phyloP scores from a whole-genome alignment of 2,888 invertebrate genomes.

The Drosophila anomalata region DNA sequence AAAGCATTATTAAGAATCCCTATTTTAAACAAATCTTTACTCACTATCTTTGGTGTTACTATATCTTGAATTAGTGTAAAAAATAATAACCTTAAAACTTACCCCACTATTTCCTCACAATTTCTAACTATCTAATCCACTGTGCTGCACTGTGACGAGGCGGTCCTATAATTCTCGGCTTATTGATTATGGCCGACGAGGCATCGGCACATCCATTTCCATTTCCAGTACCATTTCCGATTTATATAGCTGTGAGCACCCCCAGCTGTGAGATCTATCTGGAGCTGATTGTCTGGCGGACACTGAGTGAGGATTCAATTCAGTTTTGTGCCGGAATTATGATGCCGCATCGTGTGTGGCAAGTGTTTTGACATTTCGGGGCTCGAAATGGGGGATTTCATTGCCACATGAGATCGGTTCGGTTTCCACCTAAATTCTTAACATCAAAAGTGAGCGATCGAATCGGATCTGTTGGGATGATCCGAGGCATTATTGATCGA shows the following conservation, averaged over 20 bases:
- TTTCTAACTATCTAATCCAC: constrained; percentile 17
- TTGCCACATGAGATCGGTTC: constrained; percentile 29
- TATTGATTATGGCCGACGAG: constrained; percentile 73
- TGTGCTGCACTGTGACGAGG: constrained; percentile 49
- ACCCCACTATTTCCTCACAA: neutral
- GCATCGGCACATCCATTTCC: constrained; percentile 60
- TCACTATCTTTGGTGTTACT: too few species aligned
- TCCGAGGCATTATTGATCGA: constrained; percentile 69
- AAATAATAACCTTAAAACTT: too few species aligned
- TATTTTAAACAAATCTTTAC: too few species aligned
- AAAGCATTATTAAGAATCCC: too few species aligned
- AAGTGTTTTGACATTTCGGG: constrained; percentile 71
- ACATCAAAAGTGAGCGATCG: constrained; percentile 67
- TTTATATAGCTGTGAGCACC: constrained; percentile 69
- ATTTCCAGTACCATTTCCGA: constrained; percentile 74
- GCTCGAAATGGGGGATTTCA: constrained; percentile 12
- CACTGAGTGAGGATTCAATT: constrained; percentile 30
- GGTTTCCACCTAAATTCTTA: constrained; percentile 70
- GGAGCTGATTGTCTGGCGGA: constrained; percentile 9
- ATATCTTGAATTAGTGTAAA: too few species aligned
- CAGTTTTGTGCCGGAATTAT: constrained; percentile 31
- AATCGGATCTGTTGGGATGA: constrained; percentile 14
- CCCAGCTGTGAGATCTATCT: constrained; percentile 32
- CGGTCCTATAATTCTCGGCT: constrained; percentile 69
- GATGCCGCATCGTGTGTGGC: constrained; percentile 69